These are phyloP conservation scores for Maniola hyperantus DNA, from an alignment of 2,888 invertebrate species.

Conservation along the genomic window DNA sequence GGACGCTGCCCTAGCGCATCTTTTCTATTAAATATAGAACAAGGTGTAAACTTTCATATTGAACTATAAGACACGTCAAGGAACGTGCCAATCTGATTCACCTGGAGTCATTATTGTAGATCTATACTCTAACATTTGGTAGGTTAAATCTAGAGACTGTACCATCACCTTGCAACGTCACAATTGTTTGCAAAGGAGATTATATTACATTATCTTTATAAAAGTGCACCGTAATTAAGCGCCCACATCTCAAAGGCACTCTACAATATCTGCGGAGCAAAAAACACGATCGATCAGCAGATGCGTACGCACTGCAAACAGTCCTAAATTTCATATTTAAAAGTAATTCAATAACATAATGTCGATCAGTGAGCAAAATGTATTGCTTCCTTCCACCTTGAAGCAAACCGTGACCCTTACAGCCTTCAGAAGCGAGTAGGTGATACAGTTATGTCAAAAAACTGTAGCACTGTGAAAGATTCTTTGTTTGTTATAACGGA, in stretches of 20 bases:
- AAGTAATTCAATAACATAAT: slow-evolving; percentile 82
- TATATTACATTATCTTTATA: slow-evolving; percentile 80
- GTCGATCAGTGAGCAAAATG: slow-evolving; percentile 73
- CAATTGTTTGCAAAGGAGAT: slow-evolving; percentile 76
- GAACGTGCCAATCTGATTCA: slow-evolving; percentile 73
- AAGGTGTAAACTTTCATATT: slow-evolving; percentile 49
- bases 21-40: slow-evolving; percentile 44
- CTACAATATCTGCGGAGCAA: slow-evolving; percentile 58
- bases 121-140: slow-evolving; percentile 59
- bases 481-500: slow-evolving; percentile 73
- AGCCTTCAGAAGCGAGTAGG: slow-evolving; percentile 60
- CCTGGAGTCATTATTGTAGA: slow-evolving; percentile 63
- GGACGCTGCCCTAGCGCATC: slow-evolving; percentile 35
- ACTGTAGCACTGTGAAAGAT: slow-evolving; percentile 72
- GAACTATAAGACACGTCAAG: slow-evolving; percentile 47
- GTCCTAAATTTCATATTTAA: slow-evolving; percentile 69
- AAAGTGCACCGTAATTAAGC: slow-evolving; percentile 77
- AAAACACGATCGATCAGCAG: slow-evolving; percentile 64
- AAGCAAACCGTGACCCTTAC: slow-evolving; percentile 52
- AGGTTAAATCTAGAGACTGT: slow-evolving; percentile 54
- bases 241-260: slow-evolving; percentile 72
- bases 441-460: slow-evolving; percentile 77
- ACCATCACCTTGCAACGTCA: slow-evolving; percentile 65
- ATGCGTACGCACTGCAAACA: slow-evolving; percentile 75
- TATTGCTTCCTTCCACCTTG: slow-evolving; percentile 82